Base-by-base conservation (phyloP, 2,113 vertebrate genomes). In the Anser brachyrhynchus region DNA sequence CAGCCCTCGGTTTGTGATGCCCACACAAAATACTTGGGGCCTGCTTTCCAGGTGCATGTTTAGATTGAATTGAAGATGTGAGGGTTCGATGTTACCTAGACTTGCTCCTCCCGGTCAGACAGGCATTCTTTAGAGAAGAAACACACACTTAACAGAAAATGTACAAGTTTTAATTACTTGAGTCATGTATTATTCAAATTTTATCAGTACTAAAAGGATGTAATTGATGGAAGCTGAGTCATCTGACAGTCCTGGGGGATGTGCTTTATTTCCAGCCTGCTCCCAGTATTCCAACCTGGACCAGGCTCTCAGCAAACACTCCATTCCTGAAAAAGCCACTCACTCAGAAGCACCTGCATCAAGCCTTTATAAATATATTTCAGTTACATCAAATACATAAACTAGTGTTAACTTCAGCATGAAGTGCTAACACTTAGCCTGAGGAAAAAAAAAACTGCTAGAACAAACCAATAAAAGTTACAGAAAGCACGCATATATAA, bases 331-430 rank as follows among this genome's bases (percentile, higher is more conserved):
- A 87, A 88, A 89, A 58, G 22, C 33, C 73, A 84, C 75, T 49
- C 3, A 61, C 20, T 61, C 35, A 35, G 66, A 81, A 70, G 67
- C 13, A 77, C 29, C 31, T 57, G 15, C 52, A 81, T 67, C 37
- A 59, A 39, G n/a, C 39, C 18, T 52, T 78, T 26, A 74, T 13
- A 64, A 77, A 81, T 7, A 37, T 13, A 15, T 18, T 75, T 54
- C 70, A 58, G 8, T 58, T 5, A 0, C 52, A 81, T 31, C 18
- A 65, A 31, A 81, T 14, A 76, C 5, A 35, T 11, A 82, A 65
- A 61, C 39, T 44, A 33, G 1, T n/a, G 70, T 89, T 75, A 96
- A 95, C 65, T 65, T 72, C 69, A 89, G 77, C 41, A 41, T 84
- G 49, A 92, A 52, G 74, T n/a, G 67, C 71, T 84, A 95, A 91